These are phyloP conservation scores for Odontocolon sp. DNA, from an alignment of 2,888 invertebrate species.

Conservation along the genomic window DNA sequence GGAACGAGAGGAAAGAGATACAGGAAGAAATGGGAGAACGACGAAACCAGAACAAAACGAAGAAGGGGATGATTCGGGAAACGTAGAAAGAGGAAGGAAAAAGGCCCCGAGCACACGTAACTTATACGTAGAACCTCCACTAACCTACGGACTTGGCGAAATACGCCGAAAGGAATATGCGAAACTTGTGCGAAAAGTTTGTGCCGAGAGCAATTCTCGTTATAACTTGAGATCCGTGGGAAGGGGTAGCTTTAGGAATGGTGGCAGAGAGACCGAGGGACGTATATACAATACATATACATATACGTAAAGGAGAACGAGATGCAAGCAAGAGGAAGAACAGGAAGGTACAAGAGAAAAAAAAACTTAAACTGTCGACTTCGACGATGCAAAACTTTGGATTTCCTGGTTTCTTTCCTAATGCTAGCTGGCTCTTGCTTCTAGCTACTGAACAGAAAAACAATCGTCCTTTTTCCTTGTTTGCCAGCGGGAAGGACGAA, in stretches of 20 bases:
- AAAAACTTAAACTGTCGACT: conserved; percentile 69
- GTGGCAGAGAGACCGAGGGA: conserved; percentile 10
- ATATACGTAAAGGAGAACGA: background rate
- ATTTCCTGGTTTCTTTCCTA: conserved; percentile 35
- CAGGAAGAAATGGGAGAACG: conserved; percentile 16
- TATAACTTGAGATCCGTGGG: conserved; percentile 73
- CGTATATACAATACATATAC: background rate
- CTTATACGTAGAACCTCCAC: conserved; percentile 54
- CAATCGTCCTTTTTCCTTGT: conserved; percentile 30
- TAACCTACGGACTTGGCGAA: conserved; percentile 5
- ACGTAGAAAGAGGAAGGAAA: conserved; percentile 56
- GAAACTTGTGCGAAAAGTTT: conserved; percentile 69
- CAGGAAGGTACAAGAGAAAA: conserved; percentile 20
- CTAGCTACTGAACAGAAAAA: conserved; percentile 34
- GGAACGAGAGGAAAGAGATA: background rate
- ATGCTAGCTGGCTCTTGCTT: conserved; percentile 7
- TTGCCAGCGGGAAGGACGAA: conserved; percentile 19
- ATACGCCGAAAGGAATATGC: conserved; percentile 63
- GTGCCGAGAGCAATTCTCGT: conserved; percentile 74
- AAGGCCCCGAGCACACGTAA: conserved; percentile 66
- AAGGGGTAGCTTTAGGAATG: conserved; percentile 22
- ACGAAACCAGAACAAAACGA: conserved; percentile 33
- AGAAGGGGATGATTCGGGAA: conserved; percentile 39
- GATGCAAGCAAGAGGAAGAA: background rate
- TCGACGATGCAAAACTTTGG: conserved; percentile 68